Percentiles rank a stretch among this genome's conserved stretches.
Conservation (phyloP, 2,888 invertebrate genomes). For the Serrognathus titanus region DNA sequence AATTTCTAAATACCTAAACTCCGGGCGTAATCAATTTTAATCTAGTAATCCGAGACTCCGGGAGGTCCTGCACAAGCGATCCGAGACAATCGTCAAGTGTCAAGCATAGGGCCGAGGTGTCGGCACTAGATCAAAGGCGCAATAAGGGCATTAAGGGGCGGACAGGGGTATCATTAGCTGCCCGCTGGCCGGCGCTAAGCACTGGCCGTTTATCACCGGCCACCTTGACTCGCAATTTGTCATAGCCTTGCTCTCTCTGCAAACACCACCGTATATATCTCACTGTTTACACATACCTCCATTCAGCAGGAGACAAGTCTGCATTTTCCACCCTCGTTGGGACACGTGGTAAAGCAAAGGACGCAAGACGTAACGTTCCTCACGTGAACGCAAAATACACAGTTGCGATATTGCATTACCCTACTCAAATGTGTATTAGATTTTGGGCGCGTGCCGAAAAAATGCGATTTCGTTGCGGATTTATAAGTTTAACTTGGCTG, state of each 20-base stretch:
- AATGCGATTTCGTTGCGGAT: slow-evolving; percentile 29
- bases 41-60: neutral
- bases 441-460: slow-evolving; percentile 34
- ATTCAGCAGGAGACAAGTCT: slow-evolving; percentile 16
- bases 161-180: slow-evolving; percentile 48
- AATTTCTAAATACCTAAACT: too few species aligned
- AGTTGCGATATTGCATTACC: slow-evolving; percentile 35
- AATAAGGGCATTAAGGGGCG: slow-evolving; percentile 48
- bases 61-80: neutral
- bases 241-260: slow-evolving; percentile 41
- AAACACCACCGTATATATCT: slow-evolving; percentile 37
- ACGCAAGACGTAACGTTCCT: slow-evolving; percentile 2
- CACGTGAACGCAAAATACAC: slow-evolving; percentile 21
- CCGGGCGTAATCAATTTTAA: neutral
- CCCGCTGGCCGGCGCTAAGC: slow-evolving; percentile 44
- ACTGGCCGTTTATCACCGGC: slow-evolving; percentile 46
- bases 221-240: slow-evolving; percentile 49
- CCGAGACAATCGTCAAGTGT: slow-evolving; percentile 10
- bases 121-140: slow-evolving; percentile 49
- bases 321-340: slow-evolving; percentile 11
- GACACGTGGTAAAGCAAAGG: slow-evolving; percentile 10
- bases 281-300: slow-evolving; percentile 36
- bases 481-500: slow-evolving; percentile 29
- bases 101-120: slow-evolving; percentile 32
- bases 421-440: slow-evolving; percentile 36